A percentile compares a stretch with the other conserved stretches of the same genome.
Conservation (phyloP, 2,888 invertebrate species). For the Conops quadrifasciatus region DNA sequence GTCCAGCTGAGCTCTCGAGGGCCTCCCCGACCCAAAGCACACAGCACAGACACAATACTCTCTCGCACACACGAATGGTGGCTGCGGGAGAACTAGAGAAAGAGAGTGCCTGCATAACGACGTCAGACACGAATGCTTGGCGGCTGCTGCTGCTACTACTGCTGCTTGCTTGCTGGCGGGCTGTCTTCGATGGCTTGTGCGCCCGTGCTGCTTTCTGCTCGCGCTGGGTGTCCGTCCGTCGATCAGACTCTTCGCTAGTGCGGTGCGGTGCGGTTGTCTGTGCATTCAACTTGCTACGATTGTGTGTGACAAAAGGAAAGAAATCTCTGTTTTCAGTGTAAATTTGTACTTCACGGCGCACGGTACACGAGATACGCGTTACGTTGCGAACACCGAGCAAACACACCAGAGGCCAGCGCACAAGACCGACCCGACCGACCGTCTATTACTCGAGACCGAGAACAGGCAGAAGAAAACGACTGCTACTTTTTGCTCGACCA, state of each 20-base stretch:
- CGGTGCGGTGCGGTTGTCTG: conserved; percentile 4
- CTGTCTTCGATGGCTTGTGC: conserved; percentile 2
- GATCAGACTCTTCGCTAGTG: conserved; percentile 8
- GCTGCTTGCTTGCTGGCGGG: not conserved
- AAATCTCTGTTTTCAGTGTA: conserved; percentile 63
- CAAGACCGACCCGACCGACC: not conserved
- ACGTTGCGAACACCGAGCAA: conserved; percentile 4
- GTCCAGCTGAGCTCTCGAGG: not conserved
- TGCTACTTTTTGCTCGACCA: not conserved
- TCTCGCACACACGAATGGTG: conserved; percentile 9
- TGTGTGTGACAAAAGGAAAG: conserved; percentile 48
- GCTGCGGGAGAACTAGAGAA: not conserved
- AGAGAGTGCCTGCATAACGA: too few relatives aligned
- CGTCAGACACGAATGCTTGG: too few relatives aligned
- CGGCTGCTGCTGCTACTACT: too few relatives aligned
- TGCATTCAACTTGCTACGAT: conserved; percentile 39
- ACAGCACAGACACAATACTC: conserved; percentile 23
- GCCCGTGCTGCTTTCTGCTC: conserved; percentile 47
- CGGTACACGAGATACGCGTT: conserved; percentile 51
- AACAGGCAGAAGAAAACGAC: conserved; percentile 19
- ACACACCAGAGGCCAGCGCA: conserved; percentile 1
- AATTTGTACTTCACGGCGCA: conserved; percentile 64
- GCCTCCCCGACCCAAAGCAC: not conserved
- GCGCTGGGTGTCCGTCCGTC: conserved; percentile 17
- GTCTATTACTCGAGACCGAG: conserved; percentile 7